Percentiles rank a stretch among this genome's conserved stretches.
Conservation (phyloP, 2,113 vertebrate species). For the Sardina pilchardus region DNA sequence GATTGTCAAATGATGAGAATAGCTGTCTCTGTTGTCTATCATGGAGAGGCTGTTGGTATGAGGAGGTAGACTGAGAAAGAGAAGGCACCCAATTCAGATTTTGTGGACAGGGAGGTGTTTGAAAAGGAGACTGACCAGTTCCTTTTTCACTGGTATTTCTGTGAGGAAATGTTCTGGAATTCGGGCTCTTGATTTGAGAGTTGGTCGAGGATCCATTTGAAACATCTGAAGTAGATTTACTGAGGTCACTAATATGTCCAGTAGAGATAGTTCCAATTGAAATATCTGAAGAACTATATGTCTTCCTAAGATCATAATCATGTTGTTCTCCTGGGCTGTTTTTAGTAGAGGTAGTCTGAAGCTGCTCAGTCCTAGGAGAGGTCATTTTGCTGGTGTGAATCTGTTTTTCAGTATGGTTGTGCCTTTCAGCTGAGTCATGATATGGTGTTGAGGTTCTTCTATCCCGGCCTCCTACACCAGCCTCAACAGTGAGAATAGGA, state of each 20-base stretch:
- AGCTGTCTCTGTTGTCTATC: slow-evolving; percentile 18
- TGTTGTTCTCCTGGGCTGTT: background rate
- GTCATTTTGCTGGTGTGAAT: background rate
- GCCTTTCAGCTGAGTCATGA: slow-evolving; percentile 32
- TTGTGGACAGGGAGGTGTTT: background rate
- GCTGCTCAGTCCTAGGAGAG: background rate
- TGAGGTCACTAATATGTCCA: slow-evolving; percentile 55
- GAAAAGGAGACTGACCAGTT: slow-evolving; percentile 5
- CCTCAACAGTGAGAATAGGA: slow-evolving; percentile 86
- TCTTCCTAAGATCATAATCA: background rate
- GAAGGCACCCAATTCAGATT: slow-evolving; percentile 31
- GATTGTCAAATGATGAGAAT: slow-evolving; percentile 11
- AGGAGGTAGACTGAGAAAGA: slow-evolving; percentile 1
- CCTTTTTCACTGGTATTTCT: slow-evolving; percentile 25
- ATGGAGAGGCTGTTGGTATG: slow-evolving; percentile 23
- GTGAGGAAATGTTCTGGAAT: slow-evolving; percentile 18
- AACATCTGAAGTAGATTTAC: slow-evolving; percentile 35
- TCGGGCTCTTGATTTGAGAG: slow-evolving; percentile 32
- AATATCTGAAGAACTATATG: slow-evolving; percentile 29
- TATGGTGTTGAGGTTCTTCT: slow-evolving; percentile 51
- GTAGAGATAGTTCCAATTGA: slow-evolving; percentile 46
- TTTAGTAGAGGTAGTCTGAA: background rate
- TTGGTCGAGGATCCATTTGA: slow-evolving; percentile 29
- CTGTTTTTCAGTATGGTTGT: slow-evolving; percentile 35
- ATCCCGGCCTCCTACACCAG: slow-evolving; percentile 35